Evolutionary conservation across 2,113 vertebrate species (phyloP).

Genomic region (Paralichthys olivaceus): DNA sequence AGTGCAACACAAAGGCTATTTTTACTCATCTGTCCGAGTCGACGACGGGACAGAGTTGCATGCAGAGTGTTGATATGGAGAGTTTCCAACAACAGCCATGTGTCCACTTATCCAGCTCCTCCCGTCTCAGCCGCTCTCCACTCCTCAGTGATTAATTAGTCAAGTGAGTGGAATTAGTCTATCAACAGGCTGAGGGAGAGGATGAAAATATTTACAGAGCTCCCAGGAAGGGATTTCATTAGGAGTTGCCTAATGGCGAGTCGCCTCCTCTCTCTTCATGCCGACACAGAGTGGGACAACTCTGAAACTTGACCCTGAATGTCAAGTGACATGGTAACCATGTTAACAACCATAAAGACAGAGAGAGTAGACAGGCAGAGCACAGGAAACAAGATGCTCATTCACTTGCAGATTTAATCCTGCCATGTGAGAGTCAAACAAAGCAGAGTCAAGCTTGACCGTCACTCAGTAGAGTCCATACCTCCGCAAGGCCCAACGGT

Average conservation of each 20-base stretch:
- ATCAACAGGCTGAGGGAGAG: conserved; percentile 69
- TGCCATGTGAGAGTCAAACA: too few relatives aligned
- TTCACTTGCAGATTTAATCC: too few relatives aligned
- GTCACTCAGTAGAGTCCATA: too few relatives aligned
- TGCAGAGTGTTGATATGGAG: conserved; percentile 62
- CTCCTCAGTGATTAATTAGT: conserved; percentile 75
- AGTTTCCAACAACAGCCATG: conserved; percentile 65
- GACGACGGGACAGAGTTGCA: conserved; percentile 21
- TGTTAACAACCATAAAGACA: conserved; percentile 21
- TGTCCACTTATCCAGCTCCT: conserved; percentile 62
- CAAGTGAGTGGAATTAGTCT: conserved; percentile 70
- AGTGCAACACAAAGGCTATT: conserved; percentile 24
- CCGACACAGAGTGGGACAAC: conserved; percentile 48
- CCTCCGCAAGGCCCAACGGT: too few relatives aligned
- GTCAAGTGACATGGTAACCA: conserved; percentile 14
- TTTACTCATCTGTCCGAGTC: conserved; percentile 23
- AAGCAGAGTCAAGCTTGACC: too few relatives aligned
- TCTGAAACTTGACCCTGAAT: conserved; percentile 50
- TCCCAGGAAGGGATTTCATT: conserved; percentile 77
- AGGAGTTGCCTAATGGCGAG: conserved; percentile 58
- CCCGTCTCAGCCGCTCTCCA: conserved; percentile 44
- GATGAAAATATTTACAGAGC: conserved; percentile 81
- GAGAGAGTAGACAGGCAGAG: not conserved
- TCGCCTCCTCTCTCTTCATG: conserved; percentile 49
- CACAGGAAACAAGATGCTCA: not conserved